A percentile compares a stretch with the other conserved stretches of the same genome.
phyloP scores from a whole-genome alignment of 2,797 vertebrate genomes.

The Anomalospiza imberbis region DNA sequence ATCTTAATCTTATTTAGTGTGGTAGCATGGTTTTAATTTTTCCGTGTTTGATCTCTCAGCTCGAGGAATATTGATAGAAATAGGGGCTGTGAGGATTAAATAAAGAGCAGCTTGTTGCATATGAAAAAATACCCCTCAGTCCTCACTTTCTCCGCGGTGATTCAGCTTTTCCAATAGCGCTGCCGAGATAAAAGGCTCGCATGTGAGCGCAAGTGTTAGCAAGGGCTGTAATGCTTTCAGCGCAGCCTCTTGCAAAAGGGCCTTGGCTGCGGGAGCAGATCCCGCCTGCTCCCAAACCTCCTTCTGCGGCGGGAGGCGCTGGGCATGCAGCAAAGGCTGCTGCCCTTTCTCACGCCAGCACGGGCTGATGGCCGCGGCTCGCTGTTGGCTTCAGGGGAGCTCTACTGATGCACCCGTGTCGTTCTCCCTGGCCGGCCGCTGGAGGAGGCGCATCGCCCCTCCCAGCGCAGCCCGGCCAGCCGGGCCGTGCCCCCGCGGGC shows the following conservation, averaged over 20 bases:
- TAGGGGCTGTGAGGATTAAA: constrained; percentile 30
- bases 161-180: constrained; percentile 39
- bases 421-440: constrained; percentile 7
- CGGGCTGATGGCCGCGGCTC: constrained; percentile 19
- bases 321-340: not conserved
- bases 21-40: constrained; percentile 62
- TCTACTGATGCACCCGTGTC: constrained; percentile 37
- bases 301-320: not conserved
- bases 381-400: constrained; percentile 52
- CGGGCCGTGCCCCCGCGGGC: not conserved
- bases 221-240: not conserved
- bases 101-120: constrained; percentile 5
- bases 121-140: not conserved
- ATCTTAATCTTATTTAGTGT: constrained; percentile 45
- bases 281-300: not conserved
- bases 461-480: not conserved
- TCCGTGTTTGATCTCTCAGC: constrained; percentile 30
- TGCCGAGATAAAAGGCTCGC: constrained; percentile 26
- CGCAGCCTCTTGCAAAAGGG: not conserved
- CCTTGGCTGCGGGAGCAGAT: not conserved
- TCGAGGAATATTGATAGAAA: constrained; percentile 44
- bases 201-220: not conserved
- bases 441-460: not conserved
- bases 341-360: not conserved
- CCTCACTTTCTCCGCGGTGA: not conserved